phyloP scores from a whole-genome alignment of 2,888 invertebrate species.

The Pristionchus japonicus region DNA sequence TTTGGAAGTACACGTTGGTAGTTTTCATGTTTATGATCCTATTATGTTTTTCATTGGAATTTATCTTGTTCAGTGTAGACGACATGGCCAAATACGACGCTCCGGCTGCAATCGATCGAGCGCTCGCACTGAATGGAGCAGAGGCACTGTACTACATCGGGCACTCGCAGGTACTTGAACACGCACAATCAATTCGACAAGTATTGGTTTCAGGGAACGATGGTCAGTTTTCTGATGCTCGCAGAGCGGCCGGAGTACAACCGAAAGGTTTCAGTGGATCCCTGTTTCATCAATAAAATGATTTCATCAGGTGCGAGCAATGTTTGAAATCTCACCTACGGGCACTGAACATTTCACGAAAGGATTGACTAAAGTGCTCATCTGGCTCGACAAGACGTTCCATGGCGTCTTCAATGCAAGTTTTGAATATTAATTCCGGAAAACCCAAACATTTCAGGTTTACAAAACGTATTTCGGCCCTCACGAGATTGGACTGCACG shows the following conservation, averaged over 20 bases:
- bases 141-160: neutral
- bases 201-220: neutral
- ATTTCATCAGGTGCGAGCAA: neutral
- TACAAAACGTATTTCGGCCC: neutral
- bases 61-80: neutral
- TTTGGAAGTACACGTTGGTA: constrained; percentile 24
- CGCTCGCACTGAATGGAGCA: neutral
- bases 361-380: neutral
- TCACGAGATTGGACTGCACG: neutral
- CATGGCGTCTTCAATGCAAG: neutral
- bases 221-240: neutral
- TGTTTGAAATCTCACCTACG: neutral
- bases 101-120: neutral
- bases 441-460: neutral
- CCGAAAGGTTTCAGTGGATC: neutral
- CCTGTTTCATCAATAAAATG: neutral
- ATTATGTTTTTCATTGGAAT: too few species aligned
- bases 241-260: neutral
- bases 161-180: neutral
- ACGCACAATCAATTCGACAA: neutral
- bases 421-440: neutral
- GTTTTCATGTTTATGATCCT: too few species aligned
- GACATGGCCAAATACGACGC: neutral
- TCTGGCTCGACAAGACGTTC: neutral
- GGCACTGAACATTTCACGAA: neutral